phyloP scores from a whole-genome alignment of 53 echinoderm and acorn worm genomes.

The Temnopleurus reevesii region DNA sequence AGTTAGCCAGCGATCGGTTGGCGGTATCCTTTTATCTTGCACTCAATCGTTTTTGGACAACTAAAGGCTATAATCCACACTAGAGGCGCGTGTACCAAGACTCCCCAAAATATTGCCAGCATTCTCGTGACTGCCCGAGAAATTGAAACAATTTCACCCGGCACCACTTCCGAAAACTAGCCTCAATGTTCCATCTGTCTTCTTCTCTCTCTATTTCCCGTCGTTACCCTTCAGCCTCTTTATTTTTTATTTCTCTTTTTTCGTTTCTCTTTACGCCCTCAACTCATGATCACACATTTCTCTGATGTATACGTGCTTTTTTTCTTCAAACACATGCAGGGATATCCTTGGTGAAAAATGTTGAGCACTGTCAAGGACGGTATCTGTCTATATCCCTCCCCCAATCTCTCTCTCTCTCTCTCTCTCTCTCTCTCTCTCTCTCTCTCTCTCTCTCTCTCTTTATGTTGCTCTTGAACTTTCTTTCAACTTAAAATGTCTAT shows the following conservation, averaged over 20 bases:
- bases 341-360: no score
- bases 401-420: neutral
- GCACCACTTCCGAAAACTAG: constrained; percentile 2
- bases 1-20: neutral
- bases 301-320: no score
- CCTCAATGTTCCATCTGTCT: neutral
- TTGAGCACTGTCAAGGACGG: no score
- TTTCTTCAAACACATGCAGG: no score
- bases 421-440: neutral
- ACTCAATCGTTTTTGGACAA: constrained; percentile 52
- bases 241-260: no score
- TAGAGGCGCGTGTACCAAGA: constrained; percentile 49
- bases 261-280: no score
- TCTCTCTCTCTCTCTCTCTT: neutral
- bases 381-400: no score
- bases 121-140: neutral
- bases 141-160: constrained; percentile 23
- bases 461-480: no score
- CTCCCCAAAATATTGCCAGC: neutral
- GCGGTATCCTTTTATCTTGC: constrained; percentile 41
- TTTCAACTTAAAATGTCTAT: no score
- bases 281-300: no score
- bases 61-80: constrained; percentile 48
- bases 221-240: no score
- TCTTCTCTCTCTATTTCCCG: neutral